A percentile compares a stretch with the other conserved stretches of the same genome.
These are phyloP conservation scores for Pygoscelis adeliae DNA, from an alignment of 2,113 vertebrate genomes.

Conservation along the genomic window DNA sequence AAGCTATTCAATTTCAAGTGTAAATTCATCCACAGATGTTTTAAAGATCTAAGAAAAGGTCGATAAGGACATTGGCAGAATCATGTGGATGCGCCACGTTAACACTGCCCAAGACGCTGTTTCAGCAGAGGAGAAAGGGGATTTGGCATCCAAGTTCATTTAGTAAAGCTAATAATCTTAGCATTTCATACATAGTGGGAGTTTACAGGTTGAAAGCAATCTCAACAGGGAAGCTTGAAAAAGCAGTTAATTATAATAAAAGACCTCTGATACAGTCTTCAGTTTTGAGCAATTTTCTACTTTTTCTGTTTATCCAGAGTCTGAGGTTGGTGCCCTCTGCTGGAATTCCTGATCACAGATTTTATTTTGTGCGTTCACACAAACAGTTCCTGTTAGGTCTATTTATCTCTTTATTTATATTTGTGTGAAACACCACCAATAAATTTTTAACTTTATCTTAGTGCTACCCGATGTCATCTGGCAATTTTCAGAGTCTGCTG, in stretches of 20 bases:
- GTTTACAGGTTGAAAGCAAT: not conserved
- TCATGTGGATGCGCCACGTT: not conserved
- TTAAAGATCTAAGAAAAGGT: not conserved
- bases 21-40: not conserved
- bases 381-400: not conserved
- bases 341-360: not conserved
- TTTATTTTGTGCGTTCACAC: not conserved
- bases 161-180: not conserved
- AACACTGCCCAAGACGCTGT: not conserved
- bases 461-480: not conserved
- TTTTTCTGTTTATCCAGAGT: not conserved
- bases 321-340: not conserved
- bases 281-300: not conserved
- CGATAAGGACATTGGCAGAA: not conserved
- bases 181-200: fast-evolving
- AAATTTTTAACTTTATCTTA: not conserved
- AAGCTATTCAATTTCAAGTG: not conserved
- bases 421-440: not conserved
- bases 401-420: not conserved
- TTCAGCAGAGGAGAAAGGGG: not conserved
- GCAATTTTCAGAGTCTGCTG: not conserved
- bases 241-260: not conserved
- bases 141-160: not conserved
- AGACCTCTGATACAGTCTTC: not conserved
- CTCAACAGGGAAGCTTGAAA: not conserved